Evolutionary conservation across 1,140 invertebrate genomes (phyloP), one percentile per base, ranked within the genome.

Genomic region (Cheumatopsyche charites): DNA sequence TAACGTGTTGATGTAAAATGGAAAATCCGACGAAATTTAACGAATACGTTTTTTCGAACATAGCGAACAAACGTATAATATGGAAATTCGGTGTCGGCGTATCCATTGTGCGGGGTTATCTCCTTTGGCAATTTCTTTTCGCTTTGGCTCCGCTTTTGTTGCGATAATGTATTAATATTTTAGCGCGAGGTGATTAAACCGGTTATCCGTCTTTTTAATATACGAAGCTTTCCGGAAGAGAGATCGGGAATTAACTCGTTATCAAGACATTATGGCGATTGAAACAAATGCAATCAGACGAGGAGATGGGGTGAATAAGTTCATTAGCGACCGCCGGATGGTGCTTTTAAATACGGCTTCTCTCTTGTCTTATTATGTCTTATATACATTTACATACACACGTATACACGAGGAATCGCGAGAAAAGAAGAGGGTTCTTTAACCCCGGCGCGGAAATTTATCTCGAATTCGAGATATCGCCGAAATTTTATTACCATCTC

Each of bases 231-330:
- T 58, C 47, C 47, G 55, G 55, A 23, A 5, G 21, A 19, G 11
- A 47, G 43, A 2, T 47, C 43, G 15, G 9, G 26, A 42, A 49
- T 68, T 55, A 55, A 68, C 66, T 68, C 66, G 26, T 55, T 55
- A 68, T 68, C 66, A 55, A 68, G 66, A 15, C 21, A 55, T 68
- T 68, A 11, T 15, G 19, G 49, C 47, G 47, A 36, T 41, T 15
- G 45, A 52, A 67, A 55, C 49, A 29, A 68, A 68, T 68, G 66
- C 47, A 68, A 68, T 55, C 47, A 45, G 26, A 68, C 25, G 4
- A 12, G 12, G 15, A 52, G 55, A 58, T 23, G 21, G 55, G 25
- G 45, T 68, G 45, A 68, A 68, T 68, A 55, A 68, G 66, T 68
- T 55, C 66, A 68, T 29, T 68, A 68, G 13, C 13, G 66, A 55